Percentiles rank a stretch among this genome's conserved stretches.
These are phyloP conservation scores for Ecliptopera silaceata DNA, from an alignment of 2,888 invertebrate genomes.

Conservation along the genomic window DNA sequence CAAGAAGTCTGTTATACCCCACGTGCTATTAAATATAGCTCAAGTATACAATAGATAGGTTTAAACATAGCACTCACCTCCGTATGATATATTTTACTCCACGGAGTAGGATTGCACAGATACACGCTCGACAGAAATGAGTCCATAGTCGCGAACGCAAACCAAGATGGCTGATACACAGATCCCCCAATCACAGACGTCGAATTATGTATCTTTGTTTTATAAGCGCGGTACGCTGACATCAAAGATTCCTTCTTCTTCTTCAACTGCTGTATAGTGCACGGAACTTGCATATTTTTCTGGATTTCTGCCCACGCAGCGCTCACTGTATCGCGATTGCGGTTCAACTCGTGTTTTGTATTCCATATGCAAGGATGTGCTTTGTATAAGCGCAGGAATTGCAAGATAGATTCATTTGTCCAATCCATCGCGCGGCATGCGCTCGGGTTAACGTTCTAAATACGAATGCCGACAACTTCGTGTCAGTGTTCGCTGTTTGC, in stretches of 20 bases:
- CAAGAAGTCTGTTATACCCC: too few species aligned
- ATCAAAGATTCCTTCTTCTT: slow-evolving; percentile 35
- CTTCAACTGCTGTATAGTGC: slow-evolving; percentile 29
- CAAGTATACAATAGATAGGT: not conserved
- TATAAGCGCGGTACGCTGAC: slow-evolving; percentile 31
- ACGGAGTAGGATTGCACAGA: not conserved
- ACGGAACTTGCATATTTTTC: slow-evolving; percentile 23
- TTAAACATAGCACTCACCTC: not conserved
- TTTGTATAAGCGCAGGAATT: slow-evolving; percentile 25
- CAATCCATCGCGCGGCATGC: slow-evolving; percentile 17
- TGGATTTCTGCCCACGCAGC: slow-evolving; percentile 30
- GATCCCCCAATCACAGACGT: not conserved
- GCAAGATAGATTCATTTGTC: slow-evolving; percentile 10
- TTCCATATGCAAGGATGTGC: slow-evolving; percentile 33
- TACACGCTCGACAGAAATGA: slow-evolving; percentile 8
- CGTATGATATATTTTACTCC: not conserved
- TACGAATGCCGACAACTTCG: not conserved
- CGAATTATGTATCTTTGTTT: slow-evolving; percentile 13
- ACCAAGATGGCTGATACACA: slow-evolving; percentile 16
- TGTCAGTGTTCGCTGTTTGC: not conserved
- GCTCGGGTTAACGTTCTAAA: not conserved
- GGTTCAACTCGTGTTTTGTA: slow-evolving; percentile 19
- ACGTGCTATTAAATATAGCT: too few species aligned
- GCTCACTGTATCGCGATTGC: slow-evolving; percentile 11
- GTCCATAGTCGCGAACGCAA: slow-evolving; percentile 16